Percentiles rank a stretch among this genome's conserved stretches.
Conservation (phyloP, 2,113 vertebrate genomes). For the Menura novaehollandiae region DNA sequence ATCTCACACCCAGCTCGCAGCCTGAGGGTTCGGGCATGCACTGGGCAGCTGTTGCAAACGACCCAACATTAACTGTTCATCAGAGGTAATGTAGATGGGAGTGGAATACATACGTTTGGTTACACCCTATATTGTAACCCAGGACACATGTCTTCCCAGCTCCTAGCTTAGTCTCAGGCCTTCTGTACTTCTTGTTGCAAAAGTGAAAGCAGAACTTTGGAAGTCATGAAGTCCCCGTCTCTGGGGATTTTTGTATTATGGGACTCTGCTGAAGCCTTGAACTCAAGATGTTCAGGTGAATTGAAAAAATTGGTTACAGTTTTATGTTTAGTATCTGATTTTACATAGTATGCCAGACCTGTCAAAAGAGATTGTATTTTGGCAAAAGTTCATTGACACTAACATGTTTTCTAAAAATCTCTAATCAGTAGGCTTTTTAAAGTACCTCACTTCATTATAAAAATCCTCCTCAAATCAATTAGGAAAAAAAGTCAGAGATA, state of each 20-base stretch:
- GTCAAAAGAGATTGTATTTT: not conserved
- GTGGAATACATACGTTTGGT: too few relatives aligned
- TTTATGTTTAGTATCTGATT: not conserved
- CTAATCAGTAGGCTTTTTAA: not conserved
- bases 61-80: too few relatives aligned
- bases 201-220: not conserved
- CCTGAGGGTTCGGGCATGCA: too few relatives aligned
- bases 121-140: too few relatives aligned
- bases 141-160: not conserved
- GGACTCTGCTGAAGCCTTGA: not conserved
- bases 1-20: too few relatives aligned
- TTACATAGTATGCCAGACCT: not conserved
- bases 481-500: not conserved
- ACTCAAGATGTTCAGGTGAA: not conserved
- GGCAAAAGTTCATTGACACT: not conserved
- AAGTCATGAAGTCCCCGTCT: not conserved
- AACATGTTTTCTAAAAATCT: not conserved
- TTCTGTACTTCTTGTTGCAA: not conserved
- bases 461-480: not conserved
- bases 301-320: not conserved
- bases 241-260: not conserved
- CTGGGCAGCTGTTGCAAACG: too few relatives aligned
- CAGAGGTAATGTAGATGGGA: too few relatives aligned
- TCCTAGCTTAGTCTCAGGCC: not conserved
- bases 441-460: not conserved